A percentile compares a stretch with the other conserved stretches of the same genome.
Evolutionary conservation across 1,140 invertebrate genomes (phyloP).

Genomic region (Plodia interpunctella): DNA sequence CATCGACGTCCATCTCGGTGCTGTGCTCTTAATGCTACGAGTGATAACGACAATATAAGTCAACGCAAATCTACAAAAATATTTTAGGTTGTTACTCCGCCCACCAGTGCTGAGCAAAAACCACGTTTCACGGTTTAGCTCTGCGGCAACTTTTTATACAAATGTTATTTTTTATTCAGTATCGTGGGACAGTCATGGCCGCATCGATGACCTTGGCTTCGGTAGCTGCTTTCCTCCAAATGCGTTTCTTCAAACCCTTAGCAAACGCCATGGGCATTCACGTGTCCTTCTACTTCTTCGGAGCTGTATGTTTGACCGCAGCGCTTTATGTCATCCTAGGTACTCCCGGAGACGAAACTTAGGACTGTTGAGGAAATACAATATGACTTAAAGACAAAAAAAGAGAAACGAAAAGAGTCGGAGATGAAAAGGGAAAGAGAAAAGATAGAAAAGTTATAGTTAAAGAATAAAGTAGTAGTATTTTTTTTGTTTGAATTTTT

Average conservation of each 20-base stretch:
- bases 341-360: constrained; percentile 56
- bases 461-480: neutral
- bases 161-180: constrained; percentile 42
- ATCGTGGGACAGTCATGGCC: constrained; percentile 56
- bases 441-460: neutral
- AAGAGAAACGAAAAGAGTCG: constrained; percentile 25
- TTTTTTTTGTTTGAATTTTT: no score
- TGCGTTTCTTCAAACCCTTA: constrained; percentile 56
- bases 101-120: no score
- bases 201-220: constrained; percentile 46
- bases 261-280: constrained; percentile 45
- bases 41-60: no score
- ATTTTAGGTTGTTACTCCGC: no score
- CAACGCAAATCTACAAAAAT: no score
- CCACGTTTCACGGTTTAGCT: no score
- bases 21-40: no score
- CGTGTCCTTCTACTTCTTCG: constrained; percentile 58
- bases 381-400: constrained; percentile 38
- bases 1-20: no score
- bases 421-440: constrained; percentile 8
- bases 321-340: constrained; percentile 42
- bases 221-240: constrained; percentile 44
- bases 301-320: constrained; percentile 38
- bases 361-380: constrained; percentile 53
- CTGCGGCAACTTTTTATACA: no score